Evolutionary conservation across 2,113 vertebrate genomes (phyloP), one percentile per base, ranked within the genome.

Genomic region (Triplophysa dalaica): DNA sequence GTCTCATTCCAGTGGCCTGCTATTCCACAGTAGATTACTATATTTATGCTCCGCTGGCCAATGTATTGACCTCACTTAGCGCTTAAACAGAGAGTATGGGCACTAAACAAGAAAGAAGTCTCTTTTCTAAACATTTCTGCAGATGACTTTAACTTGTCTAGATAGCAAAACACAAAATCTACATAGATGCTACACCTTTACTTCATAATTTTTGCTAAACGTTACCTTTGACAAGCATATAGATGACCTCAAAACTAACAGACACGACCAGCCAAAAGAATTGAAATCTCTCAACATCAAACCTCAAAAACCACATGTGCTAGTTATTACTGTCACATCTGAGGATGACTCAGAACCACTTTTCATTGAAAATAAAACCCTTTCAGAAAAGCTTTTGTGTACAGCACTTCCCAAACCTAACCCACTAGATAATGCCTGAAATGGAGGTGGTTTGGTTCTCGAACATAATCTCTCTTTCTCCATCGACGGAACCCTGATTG

Each of bases 31-130:
- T 76, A 68, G 79, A 81, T 83, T 83, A 77, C 60, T 75, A 76
- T 70, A 83, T 82, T 83, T 79, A 81, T 78, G 79, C 78, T 83
- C 41, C 26, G 70, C 77, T 63, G 77, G 67, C 77, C 77, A 70
- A 7, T 68, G 7, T 75, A 68, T 52, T 74, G 72, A 70, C 77
- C 80, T 77, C 79, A 76, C 80, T 81, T 81, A 74, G 80, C 82
- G 77, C 29, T 64, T 63, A 80, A 69, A 74, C 45, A 52, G 77
- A 80, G 69, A 48, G 13, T 33, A 22, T 7, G 48, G 16, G 33
- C 19, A 58, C 16, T 21, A 54, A 12, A 12, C 43, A 45, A 45
- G 43, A 45, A 45, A 54, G 50, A 54, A 54, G 2, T 5, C n/a
- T 21, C 54, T 58, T 7, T 13, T 14, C 48, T 50, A 7, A 52